These are phyloP conservation scores for Miltochrista miniata DNA, from an alignment of 2,888 invertebrate species.

Conservation along the genomic window DNA sequence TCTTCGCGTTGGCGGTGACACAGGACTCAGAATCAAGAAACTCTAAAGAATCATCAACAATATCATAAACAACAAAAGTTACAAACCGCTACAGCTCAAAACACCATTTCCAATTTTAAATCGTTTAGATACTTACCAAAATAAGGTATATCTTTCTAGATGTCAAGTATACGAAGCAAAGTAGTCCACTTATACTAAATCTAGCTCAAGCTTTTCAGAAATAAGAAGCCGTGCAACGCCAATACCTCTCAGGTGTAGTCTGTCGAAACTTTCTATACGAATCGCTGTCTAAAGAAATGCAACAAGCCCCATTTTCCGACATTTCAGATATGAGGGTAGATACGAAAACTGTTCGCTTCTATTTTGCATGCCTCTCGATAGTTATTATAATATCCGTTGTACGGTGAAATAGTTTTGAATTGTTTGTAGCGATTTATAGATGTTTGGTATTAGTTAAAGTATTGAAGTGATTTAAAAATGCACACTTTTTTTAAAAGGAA, in stretches of 20 bases:
- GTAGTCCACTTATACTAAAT: not conserved
- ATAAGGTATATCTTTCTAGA: not conserved
- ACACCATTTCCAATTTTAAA: too few relatives aligned
- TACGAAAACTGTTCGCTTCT: not conserved
- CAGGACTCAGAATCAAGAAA: too few relatives aligned
- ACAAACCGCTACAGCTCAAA: too few relatives aligned
- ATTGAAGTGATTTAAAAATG: too few relatives aligned
- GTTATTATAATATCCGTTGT: slow-evolving; percentile 8
- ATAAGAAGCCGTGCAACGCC: not conserved
- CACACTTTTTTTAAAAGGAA: too few relatives aligned
- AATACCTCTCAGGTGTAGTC: slow-evolving; percentile 1
- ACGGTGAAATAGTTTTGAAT: not conserved
- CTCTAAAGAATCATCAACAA: too few relatives aligned
- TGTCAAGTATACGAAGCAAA: not conserved
- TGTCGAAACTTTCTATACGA: slow-evolving; percentile 24
- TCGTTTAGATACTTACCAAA: too few relatives aligned
- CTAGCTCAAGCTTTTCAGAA: slow-evolving; percentile 2
- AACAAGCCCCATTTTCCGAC: slow-evolving; percentile 4
- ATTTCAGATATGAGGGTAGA: slow-evolving; percentile 5
- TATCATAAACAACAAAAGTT: too few relatives aligned
- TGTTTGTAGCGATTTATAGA: not conserved
- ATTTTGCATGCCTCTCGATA: slow-evolving; percentile 1
- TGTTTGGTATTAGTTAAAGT: not conserved
- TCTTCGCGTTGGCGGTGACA: too few relatives aligned
- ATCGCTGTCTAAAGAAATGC: slow-evolving; percentile 10